phyloP scores from a whole-genome alignment of 2,113 vertebrate species.

The Varanus salvator region DNA sequence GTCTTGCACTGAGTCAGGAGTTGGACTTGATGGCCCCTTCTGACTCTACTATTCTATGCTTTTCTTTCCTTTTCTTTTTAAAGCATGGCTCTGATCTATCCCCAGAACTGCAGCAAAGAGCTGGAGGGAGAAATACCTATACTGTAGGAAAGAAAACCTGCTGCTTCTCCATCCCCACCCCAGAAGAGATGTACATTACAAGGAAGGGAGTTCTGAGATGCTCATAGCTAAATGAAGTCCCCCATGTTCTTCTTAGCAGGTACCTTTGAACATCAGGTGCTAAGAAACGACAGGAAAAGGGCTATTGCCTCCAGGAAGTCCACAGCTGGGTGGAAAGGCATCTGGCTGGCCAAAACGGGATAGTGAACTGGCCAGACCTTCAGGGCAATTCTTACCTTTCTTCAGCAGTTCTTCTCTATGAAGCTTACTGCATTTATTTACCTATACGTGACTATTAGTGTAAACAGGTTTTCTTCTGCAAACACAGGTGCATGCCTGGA shows the following conservation, averaged over 20 bases:
- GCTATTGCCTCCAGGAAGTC: neutral
- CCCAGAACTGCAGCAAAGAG: no score
- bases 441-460: neutral
- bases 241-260: neutral
- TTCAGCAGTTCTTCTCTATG: neutral
- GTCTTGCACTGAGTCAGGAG: no score
- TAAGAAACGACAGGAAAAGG: neutral
- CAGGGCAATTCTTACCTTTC: neutral
- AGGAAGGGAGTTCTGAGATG: neutral
- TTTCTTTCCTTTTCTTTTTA: neutral
- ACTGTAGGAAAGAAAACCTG: neutral
- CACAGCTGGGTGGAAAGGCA: no score
- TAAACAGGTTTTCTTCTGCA: neutral
- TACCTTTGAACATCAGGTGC: no score
- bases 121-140: neutral
- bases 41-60: no score
- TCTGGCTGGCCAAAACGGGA: neutral
- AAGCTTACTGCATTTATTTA: no score
- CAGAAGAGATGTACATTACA: neutral
- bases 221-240: neutral
- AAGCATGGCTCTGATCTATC: neutral
- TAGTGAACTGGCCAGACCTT: neutral
- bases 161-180: neutral
- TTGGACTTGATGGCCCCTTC: no score
- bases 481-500: neutral